Percentiles rank a stretch among this genome's conserved stretches.
Conservation (phyloP, 2,888 invertebrate species). For the Sturmia bella region DNA sequence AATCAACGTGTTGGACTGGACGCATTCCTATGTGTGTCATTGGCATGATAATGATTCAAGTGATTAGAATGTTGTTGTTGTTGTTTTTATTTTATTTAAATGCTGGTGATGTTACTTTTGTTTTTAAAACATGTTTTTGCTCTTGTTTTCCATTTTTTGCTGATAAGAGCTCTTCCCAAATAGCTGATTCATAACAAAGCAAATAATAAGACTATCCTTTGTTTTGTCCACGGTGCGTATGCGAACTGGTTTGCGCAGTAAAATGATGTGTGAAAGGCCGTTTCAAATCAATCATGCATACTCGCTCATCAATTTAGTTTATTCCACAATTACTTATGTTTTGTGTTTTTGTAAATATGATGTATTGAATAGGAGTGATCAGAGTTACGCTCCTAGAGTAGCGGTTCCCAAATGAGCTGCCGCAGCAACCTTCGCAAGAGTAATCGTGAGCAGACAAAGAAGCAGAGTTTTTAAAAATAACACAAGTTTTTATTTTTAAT, state of each 20-base stretch:
- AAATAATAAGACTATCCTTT: constrained; percentile 3
- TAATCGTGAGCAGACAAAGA: too few relatives aligned
- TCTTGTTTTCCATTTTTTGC: constrained; percentile 38
- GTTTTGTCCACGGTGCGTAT: background rate
- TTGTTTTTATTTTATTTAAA: constrained; percentile 4
- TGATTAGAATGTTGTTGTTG: constrained; percentile 36
- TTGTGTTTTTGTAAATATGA: too few relatives aligned
- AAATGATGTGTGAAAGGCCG: too few relatives aligned
- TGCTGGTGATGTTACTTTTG: constrained; percentile 39
- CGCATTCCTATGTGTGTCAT: constrained; percentile 56
- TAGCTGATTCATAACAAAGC: constrained; percentile 3
- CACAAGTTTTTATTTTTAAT: too few relatives aligned
- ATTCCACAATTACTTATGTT: too few relatives aligned
- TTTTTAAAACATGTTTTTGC: constrained; percentile 19
- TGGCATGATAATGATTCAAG: constrained; percentile 42
- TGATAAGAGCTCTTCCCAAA: constrained; percentile 37
- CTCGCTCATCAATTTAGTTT: too few relatives aligned
- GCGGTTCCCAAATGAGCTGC: too few relatives aligned
- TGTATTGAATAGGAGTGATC: too few relatives aligned
- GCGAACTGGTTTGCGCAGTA: background rate
- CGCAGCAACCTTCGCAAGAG: too few relatives aligned
- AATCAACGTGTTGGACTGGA: background rate
- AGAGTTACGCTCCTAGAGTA: too few relatives aligned
- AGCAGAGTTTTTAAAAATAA: too few relatives aligned
- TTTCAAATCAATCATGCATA: too few relatives aligned